Base-by-base conservation (phyloP, 1,140 invertebrate species). In the Aporrectodea caliginosa region DNA sequence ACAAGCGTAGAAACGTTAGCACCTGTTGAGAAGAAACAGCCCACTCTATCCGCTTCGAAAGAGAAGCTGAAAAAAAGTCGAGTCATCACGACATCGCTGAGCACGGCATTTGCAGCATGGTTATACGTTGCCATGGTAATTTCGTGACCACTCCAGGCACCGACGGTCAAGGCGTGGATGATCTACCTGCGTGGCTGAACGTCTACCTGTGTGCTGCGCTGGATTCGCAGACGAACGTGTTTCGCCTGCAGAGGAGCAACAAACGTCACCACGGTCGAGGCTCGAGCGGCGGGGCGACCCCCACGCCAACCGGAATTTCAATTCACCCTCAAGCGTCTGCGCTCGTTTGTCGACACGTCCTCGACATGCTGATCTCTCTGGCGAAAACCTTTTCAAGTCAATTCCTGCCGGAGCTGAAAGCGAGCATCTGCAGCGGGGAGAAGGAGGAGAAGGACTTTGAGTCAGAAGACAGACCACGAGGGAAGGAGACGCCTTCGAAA, bases 311-410 rank as follows among this genome's bases (percentile, higher is more conserved):
- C 34, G 76, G 79, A 78, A 84, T 95, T 75, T 91, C 90, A 27
- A 94, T 96, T 79, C 94, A 96, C 89, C 92, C 93, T 0, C 94
- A 95, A 87, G 94, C 94, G 32, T 92, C 94, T 1, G 93, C 93
- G 2, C 91, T 94, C 33, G 93, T 95, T 29, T 94, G 93, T 84
- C 81, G 87, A 68, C 94, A 96, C 88, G 93, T 94, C 0, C 85
- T 96, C 68, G 94, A 96, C 83, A 88, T 94, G 31, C 87, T 96
- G 27, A 94, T 94, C 81, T 93, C 93, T 27, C 86, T 96, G 80
- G 93, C 94, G 12, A 95, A 94, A 87, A 92, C 92, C 83, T 95
- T 95, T 85, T 93, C 94, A 16, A 90, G 91, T 79, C 93, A 94
- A 80, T 94, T 96, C 83, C 90, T 95, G 77, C 94, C 94, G 58